These are phyloP conservation scores for Eurytoma adleriae DNA, from an alignment of 2,888 invertebrate species.

Conservation along the genomic window DNA sequence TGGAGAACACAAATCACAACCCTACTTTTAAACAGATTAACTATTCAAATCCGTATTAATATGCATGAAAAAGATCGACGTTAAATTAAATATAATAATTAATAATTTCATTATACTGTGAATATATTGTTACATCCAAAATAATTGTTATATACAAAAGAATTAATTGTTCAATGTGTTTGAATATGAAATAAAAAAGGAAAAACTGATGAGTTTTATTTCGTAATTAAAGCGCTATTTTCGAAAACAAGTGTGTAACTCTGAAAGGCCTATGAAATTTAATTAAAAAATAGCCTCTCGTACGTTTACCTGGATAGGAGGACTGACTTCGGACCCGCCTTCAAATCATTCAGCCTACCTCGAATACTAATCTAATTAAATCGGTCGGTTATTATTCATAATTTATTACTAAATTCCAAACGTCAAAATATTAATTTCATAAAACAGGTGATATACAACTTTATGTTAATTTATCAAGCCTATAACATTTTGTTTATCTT, in stretches of 20 bases:
- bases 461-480: neutral
- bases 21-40: conserved; percentile 60
- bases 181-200: no score
- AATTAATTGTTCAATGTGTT: no score
- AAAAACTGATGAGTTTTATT: no score
- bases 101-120: no score
- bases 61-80: no score
- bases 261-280: conserved; percentile 27
- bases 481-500: no score
- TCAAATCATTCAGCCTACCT: conserved; percentile 60
- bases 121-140: no score
- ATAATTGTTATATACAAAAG: no score
- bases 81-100: no score
- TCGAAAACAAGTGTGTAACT: no score
- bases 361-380: conserved; percentile 74
- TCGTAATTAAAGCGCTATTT: no score
- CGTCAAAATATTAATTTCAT: conserved; percentile 35
- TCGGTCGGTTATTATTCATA: conserved; percentile 16
- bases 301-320: conserved; percentile 10
- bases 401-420: conserved; percentile 28
- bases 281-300: conserved; percentile 53
- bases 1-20: conserved; percentile 61
- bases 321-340: conserved; percentile 65
- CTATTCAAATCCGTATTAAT: conserved; percentile 51
- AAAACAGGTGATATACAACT: neutral